Conservation (phyloP, 2,888 invertebrate genomes). For the Hipparchia sbordonii region DNA sequence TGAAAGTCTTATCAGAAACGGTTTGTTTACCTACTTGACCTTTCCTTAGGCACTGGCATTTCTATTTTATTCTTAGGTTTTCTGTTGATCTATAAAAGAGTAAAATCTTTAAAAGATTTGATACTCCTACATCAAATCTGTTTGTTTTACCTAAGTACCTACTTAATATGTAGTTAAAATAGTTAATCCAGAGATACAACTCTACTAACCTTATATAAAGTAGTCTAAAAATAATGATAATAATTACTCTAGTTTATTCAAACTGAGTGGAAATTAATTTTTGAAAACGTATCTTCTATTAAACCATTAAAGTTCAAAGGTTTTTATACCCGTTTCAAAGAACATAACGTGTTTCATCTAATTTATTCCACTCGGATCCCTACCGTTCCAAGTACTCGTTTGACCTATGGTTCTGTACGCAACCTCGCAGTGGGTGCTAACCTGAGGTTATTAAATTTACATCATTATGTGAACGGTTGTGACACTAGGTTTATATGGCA, state of each 20-base stretch:
- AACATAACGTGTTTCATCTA: slow-evolving; percentile 29
- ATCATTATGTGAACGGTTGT: slow-evolving; percentile 42
- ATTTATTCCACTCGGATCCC: slow-evolving; percentile 35
- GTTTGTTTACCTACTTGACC: slow-evolving; percentile 1
- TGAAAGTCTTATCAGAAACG: slow-evolving; percentile 14
- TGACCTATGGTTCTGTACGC: slow-evolving; percentile 41
- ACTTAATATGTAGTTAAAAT: too few species aligned
- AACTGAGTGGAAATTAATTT: background rate
- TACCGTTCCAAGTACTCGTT: slow-evolving; percentile 32
- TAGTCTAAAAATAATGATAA: background rate
- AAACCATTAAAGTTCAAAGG: slow-evolving; percentile 23
- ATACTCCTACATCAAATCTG: background rate
- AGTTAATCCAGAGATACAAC: too few species aligned
- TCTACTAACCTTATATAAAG: too few species aligned
- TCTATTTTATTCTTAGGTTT: background rate
- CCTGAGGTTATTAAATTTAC: slow-evolving; percentile 52
- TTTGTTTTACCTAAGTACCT: too few species aligned
- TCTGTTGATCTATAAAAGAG: background rate
- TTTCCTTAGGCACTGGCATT: background rate
- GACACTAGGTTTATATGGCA: slow-evolving; percentile 20
- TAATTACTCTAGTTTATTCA: too few species aligned
- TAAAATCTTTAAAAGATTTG: too few species aligned
- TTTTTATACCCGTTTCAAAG: slow-evolving; percentile 23
- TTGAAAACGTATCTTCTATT: background rate
- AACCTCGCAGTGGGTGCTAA: slow-evolving; percentile 40